A percentile compares a stretch with the other conserved stretches of the same genome.
Evolutionary conservation across 2,797 vertebrate genomes (phyloP).

Genomic region (Phrynocephalus vlangalii): DNA sequence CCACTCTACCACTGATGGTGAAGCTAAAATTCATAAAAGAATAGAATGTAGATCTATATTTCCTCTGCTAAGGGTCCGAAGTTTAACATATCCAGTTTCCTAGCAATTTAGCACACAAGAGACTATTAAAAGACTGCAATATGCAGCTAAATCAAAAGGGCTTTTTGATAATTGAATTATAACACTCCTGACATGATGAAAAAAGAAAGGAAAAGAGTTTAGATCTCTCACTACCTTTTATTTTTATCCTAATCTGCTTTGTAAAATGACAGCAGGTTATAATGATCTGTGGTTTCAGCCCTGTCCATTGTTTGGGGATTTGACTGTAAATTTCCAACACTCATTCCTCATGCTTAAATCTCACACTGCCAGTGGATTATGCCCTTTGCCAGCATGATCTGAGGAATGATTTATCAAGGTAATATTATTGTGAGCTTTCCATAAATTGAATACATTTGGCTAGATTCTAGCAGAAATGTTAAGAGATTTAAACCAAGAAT

Average conservation of each 20-base stretch:
- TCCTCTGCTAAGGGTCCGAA: background rate
- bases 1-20: background rate
- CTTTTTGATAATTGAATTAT: background rate
- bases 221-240: background rate
- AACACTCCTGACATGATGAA: background rate
- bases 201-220: no score
- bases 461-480: background rate
- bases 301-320: slow-evolving; percentile 37
- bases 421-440: slow-evolving; percentile 36
- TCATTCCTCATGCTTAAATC: slow-evolving; percentile 58
- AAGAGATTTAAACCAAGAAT: background rate
- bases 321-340: slow-evolving; percentile 58
- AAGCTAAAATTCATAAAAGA: background rate
- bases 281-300: slow-evolving; percentile 25
- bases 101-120: background rate
- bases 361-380: slow-evolving; percentile 50
- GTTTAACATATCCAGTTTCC: background rate
- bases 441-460: slow-evolving; percentile 23
- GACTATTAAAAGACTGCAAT: background rate
- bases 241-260: slow-evolving; percentile 43
- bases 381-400: slow-evolving; percentile 43
- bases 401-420: slow-evolving; percentile 33
- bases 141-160: background rate
- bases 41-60: no score
- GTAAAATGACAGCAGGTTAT: slow-evolving; percentile 57